A percentile compares a stretch with the other conserved stretches of the same genome.
These are phyloP conservation scores for Zoanthus gigantus DNA, from an alignment of 92 coral and sea anemone genomes.

Conservation along the genomic window DNA sequence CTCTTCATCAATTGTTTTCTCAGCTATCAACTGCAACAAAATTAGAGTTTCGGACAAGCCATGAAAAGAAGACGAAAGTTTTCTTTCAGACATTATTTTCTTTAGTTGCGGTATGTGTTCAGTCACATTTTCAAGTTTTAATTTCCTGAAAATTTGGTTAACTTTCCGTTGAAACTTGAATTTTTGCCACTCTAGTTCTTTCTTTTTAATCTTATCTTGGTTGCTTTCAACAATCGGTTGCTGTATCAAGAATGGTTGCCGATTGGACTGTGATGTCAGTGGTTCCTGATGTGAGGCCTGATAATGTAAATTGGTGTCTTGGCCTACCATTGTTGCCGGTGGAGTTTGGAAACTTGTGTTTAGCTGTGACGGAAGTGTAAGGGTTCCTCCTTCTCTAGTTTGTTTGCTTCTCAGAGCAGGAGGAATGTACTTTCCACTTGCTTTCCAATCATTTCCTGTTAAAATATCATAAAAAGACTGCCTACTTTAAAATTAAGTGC, in stretches of 20 bases:
- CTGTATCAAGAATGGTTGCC: conserved; percentile 2
- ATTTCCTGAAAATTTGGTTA: conserved; percentile 71
- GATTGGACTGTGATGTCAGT: neutral
- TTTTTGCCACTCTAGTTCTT: conserved; percentile 94
- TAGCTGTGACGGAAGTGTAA: neutral
- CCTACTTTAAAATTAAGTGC: neutral
- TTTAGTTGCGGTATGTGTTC: conserved; percentile 67
- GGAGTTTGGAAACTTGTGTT: neutral
- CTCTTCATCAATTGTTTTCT: conserved; percentile 73
- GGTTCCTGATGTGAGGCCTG: neutral
- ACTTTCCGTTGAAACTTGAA: conserved; percentile 90
- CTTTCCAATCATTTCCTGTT: conserved; percentile 20
- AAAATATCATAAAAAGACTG: neutral
- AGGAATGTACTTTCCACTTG: conserved; percentile 33
- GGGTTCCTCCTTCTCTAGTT: conserved; percentile 7
- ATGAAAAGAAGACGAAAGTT: conserved; percentile 83
- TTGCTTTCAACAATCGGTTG: conserved; percentile 53
- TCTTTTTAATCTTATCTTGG: conserved; percentile 68
- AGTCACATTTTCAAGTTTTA: conserved; percentile 51
- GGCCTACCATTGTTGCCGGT: neutral
- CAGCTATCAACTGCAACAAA: conserved; percentile 72
- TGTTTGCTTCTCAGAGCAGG: conserved; percentile 40
- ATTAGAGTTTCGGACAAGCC: conserved; percentile 90
- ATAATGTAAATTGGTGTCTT: neutral
- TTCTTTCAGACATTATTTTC: conserved; percentile 67